Base-by-base conservation (phyloP, 2,888 invertebrate species). In the Thereva unica region DNA sequence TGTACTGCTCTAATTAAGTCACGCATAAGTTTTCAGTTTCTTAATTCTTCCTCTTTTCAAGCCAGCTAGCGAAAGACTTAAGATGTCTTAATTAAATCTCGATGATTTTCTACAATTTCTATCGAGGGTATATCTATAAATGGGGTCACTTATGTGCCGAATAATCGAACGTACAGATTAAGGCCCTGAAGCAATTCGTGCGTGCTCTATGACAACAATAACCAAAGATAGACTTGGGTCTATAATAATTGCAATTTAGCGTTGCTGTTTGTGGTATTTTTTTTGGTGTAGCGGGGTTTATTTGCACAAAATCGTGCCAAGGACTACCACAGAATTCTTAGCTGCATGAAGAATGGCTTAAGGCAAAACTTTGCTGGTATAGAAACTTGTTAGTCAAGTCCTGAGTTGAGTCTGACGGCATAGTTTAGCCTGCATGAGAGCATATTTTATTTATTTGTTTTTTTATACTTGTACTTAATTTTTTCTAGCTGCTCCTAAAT, bases 401-500 rank as follows among this genome's bases (percentile, higher is more conserved):
- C 23, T 23, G 23, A 23, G 23, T 23, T 23, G 1, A 23, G 1
- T 2, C 23, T 23, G 23, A 23, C 23, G 23, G 23, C 23, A 23
- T 23, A 23, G 23, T 23, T 23, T 23, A 23, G 23, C 23, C 23
- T 23, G 23, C 23, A 23, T 23, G 23, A 2, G 23, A 23, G 2
- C 9, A 7, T 56, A n/a, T 45, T 23, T 61, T 10, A 10, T 10
- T 49, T 37, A 63, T 42, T 12, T 9, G 4, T 41, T 10, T 49
- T 9, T 49, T 54, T 45, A 47, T 44, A 45, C 52, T 42, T 37
- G 35, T 50, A n/a, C 49, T 35, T 44, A 23, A 12, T 34, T 49
- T 64, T n/a, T 64, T 73, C 65, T 71, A 71, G 80, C 78, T 69
- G 78, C 77, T 23, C 77, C 78, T 50, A 81, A 81, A 75, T 81